phyloP scores from a whole-genome alignment of 2,797 vertebrate species.

The Gymnodraco acuticeps region DNA sequence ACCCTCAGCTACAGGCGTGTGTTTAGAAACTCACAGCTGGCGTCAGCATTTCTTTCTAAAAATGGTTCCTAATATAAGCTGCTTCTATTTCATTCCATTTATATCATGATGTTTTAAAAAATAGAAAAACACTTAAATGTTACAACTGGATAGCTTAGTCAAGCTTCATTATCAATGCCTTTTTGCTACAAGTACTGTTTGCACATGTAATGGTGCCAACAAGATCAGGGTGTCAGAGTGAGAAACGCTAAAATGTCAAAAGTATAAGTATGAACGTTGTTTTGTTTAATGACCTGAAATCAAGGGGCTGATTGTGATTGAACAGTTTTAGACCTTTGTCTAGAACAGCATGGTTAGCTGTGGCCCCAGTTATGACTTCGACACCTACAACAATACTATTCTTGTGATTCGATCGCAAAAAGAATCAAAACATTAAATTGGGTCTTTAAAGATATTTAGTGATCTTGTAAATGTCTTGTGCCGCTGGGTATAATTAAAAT shows the following conservation, averaged over 20 bases:
- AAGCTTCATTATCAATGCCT: conserved; percentile 43
- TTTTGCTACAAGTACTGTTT: conserved; percentile 63
- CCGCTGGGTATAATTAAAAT: not conserved
- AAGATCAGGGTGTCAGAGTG: conserved; percentile 36
- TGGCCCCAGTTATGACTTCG: conserved; percentile 20
- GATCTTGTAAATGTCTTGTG: not conserved
- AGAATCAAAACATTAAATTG: too few species aligned
- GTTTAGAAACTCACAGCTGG: conserved; percentile 20
- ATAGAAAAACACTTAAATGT: conserved; percentile 30
- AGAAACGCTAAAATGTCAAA: conserved; percentile 32
- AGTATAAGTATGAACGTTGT: conserved; percentile 2
- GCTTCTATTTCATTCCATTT: conserved; percentile 74
- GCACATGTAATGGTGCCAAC: conserved; percentile 67
- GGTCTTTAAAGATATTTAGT: conserved; percentile 4
- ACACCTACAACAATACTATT: not conserved
- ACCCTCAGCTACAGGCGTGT: conserved; percentile 18
- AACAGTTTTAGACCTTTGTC: conserved; percentile 18
- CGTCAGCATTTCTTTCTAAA: conserved; percentile 24
- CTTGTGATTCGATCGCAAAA: not conserved
- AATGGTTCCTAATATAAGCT: conserved; percentile 23
- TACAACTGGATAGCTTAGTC: conserved; percentile 19
- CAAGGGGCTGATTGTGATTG: conserved; percentile 6
- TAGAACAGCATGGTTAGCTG: conserved; percentile 1
- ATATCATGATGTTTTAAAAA: conserved; percentile 44
- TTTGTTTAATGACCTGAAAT: conserved; percentile 23